Base-by-base conservation (phyloP, 2,888 invertebrate species). In the Drosophila atripex region DNA sequence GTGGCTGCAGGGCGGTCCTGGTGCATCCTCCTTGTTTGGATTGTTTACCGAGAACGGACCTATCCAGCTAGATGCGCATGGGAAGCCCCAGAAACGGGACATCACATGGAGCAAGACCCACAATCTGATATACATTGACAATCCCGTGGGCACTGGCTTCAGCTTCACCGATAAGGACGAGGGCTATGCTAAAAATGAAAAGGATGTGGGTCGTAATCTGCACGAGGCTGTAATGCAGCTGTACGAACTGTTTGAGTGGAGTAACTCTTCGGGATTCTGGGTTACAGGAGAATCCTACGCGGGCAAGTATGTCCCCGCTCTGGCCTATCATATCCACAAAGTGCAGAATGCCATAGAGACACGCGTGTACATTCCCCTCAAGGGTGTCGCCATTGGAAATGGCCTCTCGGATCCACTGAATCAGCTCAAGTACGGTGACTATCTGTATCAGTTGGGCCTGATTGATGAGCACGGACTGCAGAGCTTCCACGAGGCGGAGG, bases 61-160 rank as follows among this genome's bases (percentile, higher is more conserved):
- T 0, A 94, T 95, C 76, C 85, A 90, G 51, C 93, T 95, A 0
- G 93, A 93, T 51, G 76, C 84, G 14, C 86, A 90, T 7, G 91
- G 90, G 18, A 89, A 88, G 50, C 73, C 92, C 68, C 92, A 89
- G 90, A 89, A 93, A 72, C 93, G 97, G 41, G 93, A 95, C 78
- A 95, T 95, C 79, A 94, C 95, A 8, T 98, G 98, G 98, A 95
- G 94, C 58, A 91, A 93, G 41, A 94, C 94, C 9, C 96, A 96
- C 38, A 88, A 91, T 74, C 96, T 98, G 43, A 93, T 98, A 57
- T 98, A 96, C 90, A 95, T 98, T 59, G 98, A 98, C 90, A 98
- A 97, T 91, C 98, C 98, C 0, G 98, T 97, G 0, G 97, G 97
- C 1, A 96, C 97, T 2, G 98, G 98, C 0, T 98, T 95, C 89